These are phyloP conservation scores for Mallotus villosus DNA, from an alignment of 2,797 vertebrate genomes.

Conservation along the genomic window DNA sequence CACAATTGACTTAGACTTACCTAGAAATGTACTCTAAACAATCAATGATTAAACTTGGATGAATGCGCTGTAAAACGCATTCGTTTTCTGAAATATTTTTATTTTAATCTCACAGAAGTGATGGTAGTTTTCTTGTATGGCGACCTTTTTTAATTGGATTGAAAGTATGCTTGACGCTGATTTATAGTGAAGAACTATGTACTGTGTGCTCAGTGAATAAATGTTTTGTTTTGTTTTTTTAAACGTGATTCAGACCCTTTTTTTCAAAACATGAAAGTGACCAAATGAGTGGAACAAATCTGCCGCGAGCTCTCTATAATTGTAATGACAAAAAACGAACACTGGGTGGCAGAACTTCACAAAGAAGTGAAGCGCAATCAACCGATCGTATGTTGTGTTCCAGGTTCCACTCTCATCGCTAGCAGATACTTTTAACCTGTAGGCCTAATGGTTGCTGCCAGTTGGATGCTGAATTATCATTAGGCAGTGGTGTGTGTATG, in stretches of 20 bases:
- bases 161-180: slow-evolving; percentile 45
- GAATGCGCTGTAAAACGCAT: slow-evolving; percentile 22
- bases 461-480: neutral
- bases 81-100: slow-evolving; percentile 27
- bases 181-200: slow-evolving; percentile 19
- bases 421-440: no score
- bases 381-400: no score
- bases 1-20: slow-evolving; percentile 41
- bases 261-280: neutral
- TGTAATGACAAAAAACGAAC: neutral
- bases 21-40: slow-evolving; percentile 24
- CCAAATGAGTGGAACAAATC: neutral
- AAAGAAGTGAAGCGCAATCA: neutral
- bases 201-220: slow-evolving; percentile 73
- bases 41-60: slow-evolving; percentile 30
- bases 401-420: no score
- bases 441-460: neutral
- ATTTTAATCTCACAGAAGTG: slow-evolving; percentile 24
- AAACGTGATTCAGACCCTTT: neutral
- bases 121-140: slow-evolving; percentile 30
- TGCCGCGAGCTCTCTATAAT: neutral
- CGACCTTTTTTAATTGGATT: slow-evolving; percentile 34
- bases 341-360: slow-evolving; percentile 7
- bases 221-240: slow-evolving; percentile 54
- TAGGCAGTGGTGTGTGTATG: slow-evolving; percentile 1